Percentiles rank a stretch among this genome's conserved stretches.
phyloP scores from a whole-genome alignment of 35 echinoderm and acorn worm genomes.

The Hemicentrotus pulcherrimus region DNA sequence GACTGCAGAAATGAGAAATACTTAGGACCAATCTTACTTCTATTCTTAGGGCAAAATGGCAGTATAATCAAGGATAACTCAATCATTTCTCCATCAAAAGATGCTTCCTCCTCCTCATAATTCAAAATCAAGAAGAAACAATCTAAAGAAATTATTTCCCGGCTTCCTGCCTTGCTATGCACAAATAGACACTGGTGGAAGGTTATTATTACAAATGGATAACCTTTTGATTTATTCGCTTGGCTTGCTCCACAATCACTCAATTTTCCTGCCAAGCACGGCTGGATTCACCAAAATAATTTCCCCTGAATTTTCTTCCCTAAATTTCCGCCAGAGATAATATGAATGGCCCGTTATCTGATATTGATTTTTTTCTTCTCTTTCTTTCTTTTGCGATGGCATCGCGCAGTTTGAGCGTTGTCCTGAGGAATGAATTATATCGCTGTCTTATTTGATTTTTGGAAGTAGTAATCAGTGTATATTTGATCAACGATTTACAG shows the following conservation, averaged over 20 bases:
- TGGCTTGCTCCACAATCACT: constrained; percentile 24
- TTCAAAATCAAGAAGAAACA: neutral
- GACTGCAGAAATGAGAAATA: neutral
- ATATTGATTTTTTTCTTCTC: constrained; percentile 29
- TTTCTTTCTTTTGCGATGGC: constrained; percentile 2
- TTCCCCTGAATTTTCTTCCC: neutral
- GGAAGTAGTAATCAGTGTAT: constrained; percentile 28
- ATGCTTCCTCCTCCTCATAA: neutral
- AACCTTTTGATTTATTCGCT: constrained; percentile 13
- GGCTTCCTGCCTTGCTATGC: neutral
- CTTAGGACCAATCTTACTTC: neutral
- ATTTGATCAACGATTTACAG: constrained; percentile 40
- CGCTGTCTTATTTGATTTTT: constrained; percentile 38
- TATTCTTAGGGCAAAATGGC: neutral
- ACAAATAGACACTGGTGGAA: neutral
- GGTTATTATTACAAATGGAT: constrained; percentile 13
- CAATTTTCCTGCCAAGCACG: constrained; percentile 17
- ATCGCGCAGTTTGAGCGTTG: neutral
- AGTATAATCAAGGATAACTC: neutral
- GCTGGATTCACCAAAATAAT: constrained; percentile 13
- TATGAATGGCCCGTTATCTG: constrained; percentile 31
- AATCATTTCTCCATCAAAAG: constrained; percentile 10
- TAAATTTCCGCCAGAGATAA: constrained; percentile 36
- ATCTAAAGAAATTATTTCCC: neutral
- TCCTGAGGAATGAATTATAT: constrained; percentile 46